Percentiles rank a stretch among this genome's conserved stretches.
Evolutionary conservation across 2,797 vertebrate genomes (phyloP).

Genomic region (Karalla daura): DNA sequence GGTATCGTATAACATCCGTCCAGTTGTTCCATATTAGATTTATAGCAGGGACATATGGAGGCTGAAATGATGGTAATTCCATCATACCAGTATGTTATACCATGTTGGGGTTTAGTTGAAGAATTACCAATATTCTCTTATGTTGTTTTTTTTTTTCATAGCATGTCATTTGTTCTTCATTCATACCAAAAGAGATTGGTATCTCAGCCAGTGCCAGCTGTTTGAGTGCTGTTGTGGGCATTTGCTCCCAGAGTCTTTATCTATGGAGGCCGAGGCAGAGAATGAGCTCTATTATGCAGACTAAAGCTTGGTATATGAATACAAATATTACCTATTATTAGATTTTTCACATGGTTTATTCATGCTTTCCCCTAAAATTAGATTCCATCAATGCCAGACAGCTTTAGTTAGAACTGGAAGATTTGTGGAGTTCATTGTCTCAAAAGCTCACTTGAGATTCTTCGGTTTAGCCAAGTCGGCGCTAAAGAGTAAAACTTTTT

Average conservation of each 20-base stretch:
- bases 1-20: constrained; percentile 53
- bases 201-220: constrained; percentile 16
- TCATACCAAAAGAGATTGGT: constrained; percentile 29
- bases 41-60: constrained; percentile 44
- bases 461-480: constrained; percentile 20
- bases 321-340: constrained; percentile 21
- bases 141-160: constrained; percentile 10
- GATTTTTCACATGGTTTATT: constrained; percentile 48
- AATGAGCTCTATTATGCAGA: constrained; percentile 11
- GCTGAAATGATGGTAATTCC: constrained; percentile 4
- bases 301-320: constrained; percentile 1
- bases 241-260: constrained; percentile 14
- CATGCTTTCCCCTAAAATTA: constrained; percentile 37
- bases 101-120: too few species aligned
- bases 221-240: constrained; percentile 18
- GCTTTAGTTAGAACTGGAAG: constrained; percentile 23
- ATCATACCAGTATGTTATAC: constrained; percentile 16
- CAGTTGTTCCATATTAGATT: constrained; percentile 44
- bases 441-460: constrained; percentile 22
- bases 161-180: not conserved
- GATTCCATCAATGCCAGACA: constrained; percentile 12
- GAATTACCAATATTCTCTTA: too few species aligned
- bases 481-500: not conserved
- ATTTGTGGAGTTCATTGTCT: constrained; percentile 17
- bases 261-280: constrained; percentile 3